Percentiles rank a stretch among this genome's conserved stretches.
Evolutionary conservation across 2,888 invertebrate species (phyloP).

Genomic region (Apomyelois bistriatella): DNA sequence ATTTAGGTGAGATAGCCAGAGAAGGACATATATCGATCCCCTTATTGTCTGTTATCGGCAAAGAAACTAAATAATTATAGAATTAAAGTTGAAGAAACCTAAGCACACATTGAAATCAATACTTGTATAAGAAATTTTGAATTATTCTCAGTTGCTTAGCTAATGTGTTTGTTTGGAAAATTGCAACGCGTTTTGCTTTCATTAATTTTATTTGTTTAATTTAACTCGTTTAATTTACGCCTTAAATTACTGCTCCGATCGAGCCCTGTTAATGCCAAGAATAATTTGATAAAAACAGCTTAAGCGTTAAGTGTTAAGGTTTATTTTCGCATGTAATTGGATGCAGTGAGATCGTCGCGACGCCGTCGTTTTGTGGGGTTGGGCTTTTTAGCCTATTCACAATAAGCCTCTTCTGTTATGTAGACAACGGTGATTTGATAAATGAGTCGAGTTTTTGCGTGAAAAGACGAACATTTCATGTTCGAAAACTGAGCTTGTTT

Average conservation of each 20-base stretch:
- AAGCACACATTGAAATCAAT: constrained; percentile 20
- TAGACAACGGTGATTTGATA: constrained; percentile 72
- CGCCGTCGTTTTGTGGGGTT: constrained; percentile 54
- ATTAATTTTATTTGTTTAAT: constrained; percentile 64
- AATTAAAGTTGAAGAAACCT: neutral
- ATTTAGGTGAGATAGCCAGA: too few relatives aligned
- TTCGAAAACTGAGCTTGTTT: constrained; percentile 49
- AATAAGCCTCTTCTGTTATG: constrained; percentile 61
- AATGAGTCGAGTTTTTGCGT: constrained; percentile 64
- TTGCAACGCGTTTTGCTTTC: constrained; percentile 52
- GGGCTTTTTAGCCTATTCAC: constrained; percentile 66
- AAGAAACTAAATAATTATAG: too few relatives aligned
- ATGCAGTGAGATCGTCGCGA: constrained; percentile 34
- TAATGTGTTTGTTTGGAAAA: constrained; percentile 51
- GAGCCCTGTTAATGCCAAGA: constrained; percentile 24
- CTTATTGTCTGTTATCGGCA: too few relatives aligned
- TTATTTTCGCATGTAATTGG: constrained; percentile 43
- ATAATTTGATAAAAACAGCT: constrained; percentile 25
- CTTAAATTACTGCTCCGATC: constrained; percentile 54
- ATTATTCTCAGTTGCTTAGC: constrained; percentile 36
- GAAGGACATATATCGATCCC: too few relatives aligned
- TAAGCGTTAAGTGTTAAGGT: constrained; percentile 37
- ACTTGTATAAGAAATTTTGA: constrained; percentile 23
- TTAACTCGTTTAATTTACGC: constrained; percentile 61
- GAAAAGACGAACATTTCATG: constrained; percentile 55